Conservation (phyloP, 2,888 invertebrate genomes). For the Blera fallax region DNA sequence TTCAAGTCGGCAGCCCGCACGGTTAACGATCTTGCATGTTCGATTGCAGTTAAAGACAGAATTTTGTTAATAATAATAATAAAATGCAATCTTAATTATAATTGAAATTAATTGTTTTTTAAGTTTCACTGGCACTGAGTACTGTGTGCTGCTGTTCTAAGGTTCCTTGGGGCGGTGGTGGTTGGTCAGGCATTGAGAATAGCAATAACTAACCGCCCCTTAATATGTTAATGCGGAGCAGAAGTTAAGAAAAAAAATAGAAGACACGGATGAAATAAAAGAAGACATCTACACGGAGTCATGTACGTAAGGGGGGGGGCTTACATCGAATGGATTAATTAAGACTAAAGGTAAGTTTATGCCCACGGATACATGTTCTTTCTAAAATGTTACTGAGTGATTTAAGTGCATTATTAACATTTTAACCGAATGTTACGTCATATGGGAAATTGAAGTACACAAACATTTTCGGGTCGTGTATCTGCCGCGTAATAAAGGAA, state of each 20-base stretch:
- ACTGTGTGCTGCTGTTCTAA: not conserved
- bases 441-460: not conserved
- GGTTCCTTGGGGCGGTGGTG: not conserved
- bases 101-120: constrained; percentile 72
- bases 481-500: not conserved
- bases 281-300: constrained; percentile 32
- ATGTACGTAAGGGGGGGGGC: constrained; percentile 49
- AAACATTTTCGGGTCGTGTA: not conserved
- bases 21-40: constrained; percentile 68
- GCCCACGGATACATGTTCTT: constrained; percentile 34
- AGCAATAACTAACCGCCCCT: constrained; percentile 18
- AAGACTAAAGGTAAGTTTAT: constrained; percentile 55
- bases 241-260: not conserved
- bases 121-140: constrained; percentile 42
- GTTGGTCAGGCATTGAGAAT: not conserved
- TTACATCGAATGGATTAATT: constrained; percentile 50
- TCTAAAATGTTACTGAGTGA: constrained; percentile 7
- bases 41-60: constrained; percentile 66
- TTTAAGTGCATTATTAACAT: constrained; percentile 53
- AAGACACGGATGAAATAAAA: not conserved
- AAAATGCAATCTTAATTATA: constrained; percentile 70
- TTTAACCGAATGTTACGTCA: not conserved
- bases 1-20: not conserved
- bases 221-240: constrained; percentile 44
- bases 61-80: constrained; percentile 67